Evolutionary conservation across 2,113 vertebrate species (phyloP).

Genomic region (Chiloscyllium plagiosum): DNA sequence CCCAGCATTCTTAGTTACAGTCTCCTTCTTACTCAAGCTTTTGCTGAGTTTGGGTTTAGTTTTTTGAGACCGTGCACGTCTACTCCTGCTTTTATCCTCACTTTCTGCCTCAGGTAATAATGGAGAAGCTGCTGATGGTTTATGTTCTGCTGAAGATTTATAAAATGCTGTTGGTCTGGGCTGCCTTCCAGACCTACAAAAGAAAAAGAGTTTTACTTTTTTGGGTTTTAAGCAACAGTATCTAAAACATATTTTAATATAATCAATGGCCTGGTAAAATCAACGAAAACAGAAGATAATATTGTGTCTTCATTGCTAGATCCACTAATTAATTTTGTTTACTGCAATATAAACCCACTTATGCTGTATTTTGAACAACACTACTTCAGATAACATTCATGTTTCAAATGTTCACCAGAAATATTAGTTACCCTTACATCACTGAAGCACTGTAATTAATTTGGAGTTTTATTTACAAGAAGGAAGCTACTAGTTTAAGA

Average conservation of each 20-base stretch:
- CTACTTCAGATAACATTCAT: background rate
- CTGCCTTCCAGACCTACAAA: slow-evolving; percentile 52
- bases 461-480: background rate
- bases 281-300: background rate
- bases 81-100: slow-evolving; percentile 45
- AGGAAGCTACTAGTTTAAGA: background rate
- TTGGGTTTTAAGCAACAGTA: background rate
- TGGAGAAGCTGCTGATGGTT: slow-evolving; percentile 40
- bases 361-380: background rate
- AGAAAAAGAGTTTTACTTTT: background rate
- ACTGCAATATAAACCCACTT: background rate
- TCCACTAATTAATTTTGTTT: background rate
- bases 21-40: slow-evolving; percentile 51
- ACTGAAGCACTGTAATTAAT: background rate
- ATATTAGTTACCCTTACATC: background rate
- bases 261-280: background rate
- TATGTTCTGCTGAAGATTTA: slow-evolving; percentile 47
- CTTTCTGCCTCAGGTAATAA: slow-evolving; percentile 46
- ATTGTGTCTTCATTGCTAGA: background rate
- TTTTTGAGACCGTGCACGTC: slow-evolving; percentile 47
- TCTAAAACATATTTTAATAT: background rate
- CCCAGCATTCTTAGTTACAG: slow-evolving; percentile 44
- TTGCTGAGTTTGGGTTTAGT: slow-evolving; percentile 47
- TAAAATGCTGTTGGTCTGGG: slow-evolving; percentile 55
- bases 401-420: background rate